Base-by-base conservation (phyloP, 1,140 invertebrate species). In the Drosophila nigromelanica region DNA sequence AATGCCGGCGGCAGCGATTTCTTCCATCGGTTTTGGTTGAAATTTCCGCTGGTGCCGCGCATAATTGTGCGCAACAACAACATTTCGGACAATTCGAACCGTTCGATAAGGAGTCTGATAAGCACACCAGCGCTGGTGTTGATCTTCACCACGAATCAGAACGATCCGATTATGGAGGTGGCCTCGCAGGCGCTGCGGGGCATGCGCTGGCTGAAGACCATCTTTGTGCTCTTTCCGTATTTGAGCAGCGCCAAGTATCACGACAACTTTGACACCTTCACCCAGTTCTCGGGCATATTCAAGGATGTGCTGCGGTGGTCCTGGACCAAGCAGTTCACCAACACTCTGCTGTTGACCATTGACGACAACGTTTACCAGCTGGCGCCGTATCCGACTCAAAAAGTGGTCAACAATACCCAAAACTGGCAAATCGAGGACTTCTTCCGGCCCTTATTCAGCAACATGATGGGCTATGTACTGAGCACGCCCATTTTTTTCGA, bases 151-250 rank as follows among this genome's bases (percentile, higher is more conserved):
- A 91, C 90, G 5, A 67, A 51, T 8, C 66, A 54, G 0, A 63
- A 66, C n/a, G 90, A 91, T 76, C 77, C 79, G 24, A 87, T 91
- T 2, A 91, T 91, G 90, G 75, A 90, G 37, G 11, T 91, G 27
- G 82, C 90, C 0, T 54, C 89, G 0, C 50, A 78, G 2, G 75
- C 69, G 10, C 24, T 91, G 15, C 39, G 18, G 0, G 62, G 69
- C 0, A 52, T 85, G 11, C 82, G 76, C 0, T 80, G 74, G 75
- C 59, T 91, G 0, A 76, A 90, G 21, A 91, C 90, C 4, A 63
- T 90, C 7, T 91, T 91, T 10, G 51, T 91, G 4, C 42, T 91
- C 0, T 79, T 69, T 48, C 90, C 90, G 1, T 55, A 11, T 2
- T n/a, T 76, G 11, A 50, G 21, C 3, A 60, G 24, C 11, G 39